Evolutionary conservation across 2,888 invertebrate genomes (phyloP), one percentile per base, ranked within the genome.

Genomic region (Monoplex corrugatus): DNA sequence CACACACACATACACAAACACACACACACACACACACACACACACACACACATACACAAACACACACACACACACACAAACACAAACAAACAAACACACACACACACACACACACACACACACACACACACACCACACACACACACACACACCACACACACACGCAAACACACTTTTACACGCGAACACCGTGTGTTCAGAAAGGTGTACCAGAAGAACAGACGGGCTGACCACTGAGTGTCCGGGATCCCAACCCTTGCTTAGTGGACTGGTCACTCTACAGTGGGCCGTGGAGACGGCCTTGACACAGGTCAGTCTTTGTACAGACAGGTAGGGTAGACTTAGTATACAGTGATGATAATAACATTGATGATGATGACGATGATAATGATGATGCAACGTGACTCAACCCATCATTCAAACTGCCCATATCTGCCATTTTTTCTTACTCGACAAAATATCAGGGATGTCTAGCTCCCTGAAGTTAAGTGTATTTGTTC

Each of bases 271-370:
- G 63, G 40, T 88, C n/a, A 80, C 35, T 8, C 83, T 88, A 3
- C 88, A 88, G 83, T 83, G 80, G 57, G 83, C 83, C 8, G 82
- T 88, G 63, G 88, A 88, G 19, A 63, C 88, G 0, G 88, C 83
- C 13, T 83, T 88, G 28, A 83, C 72, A 5, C 57, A 88, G 88
- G 88, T 88, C n/a, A n/a, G n/a, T n/a, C n/a, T n/a, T n/a, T n/a
- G n/a, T n/a, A n/a, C n/a, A n/a, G n/a, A n/a, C n/a, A n/a, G n/a
- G n/a, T n/a, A n/a, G n/a, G n/a, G n/a, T n/a, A n/a, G n/a, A n/a
- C n/a, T n/a, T n/a, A n/a, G n/a, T n/a, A n/a, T n/a, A n/a, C n/a
- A n/a, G n/a, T n/a, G n/a, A n/a, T n/a, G n/a, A n/a, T n/a, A n/a
- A n/a, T n/a, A n/a, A n/a, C n/a, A n/a, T n/a, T n/a, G n/a, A n/a